These are phyloP conservation scores for Catostylus mosaicus DNA, from an alignment of 30 jellyfish, hydroid and myxozoan genomes.

Conservation along the genomic window DNA sequence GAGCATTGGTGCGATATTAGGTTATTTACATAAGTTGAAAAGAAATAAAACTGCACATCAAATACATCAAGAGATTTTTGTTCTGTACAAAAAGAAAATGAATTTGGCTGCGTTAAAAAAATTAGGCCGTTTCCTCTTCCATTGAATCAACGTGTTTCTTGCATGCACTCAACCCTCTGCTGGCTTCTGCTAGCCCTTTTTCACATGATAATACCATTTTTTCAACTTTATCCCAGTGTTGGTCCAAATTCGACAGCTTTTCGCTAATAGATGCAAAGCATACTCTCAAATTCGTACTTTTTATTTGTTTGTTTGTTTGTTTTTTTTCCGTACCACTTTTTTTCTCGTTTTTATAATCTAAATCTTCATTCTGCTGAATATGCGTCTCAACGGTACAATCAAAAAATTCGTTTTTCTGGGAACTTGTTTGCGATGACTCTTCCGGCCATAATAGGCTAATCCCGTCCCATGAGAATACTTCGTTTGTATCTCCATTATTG, in stretches of 20 bases:
- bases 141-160: neutral
- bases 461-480: neutral
- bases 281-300: neutral
- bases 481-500: neutral
- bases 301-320: neutral
- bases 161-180: neutral
- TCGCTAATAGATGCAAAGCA: neutral
- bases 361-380: neutral
- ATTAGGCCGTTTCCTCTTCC: neutral
- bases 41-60: too few species aligned
- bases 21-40: too few species aligned
- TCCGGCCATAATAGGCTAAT: neutral
- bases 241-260: neutral
- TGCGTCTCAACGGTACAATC: neutral
- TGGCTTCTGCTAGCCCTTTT: neutral
- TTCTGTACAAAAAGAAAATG: too few species aligned
- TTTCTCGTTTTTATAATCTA: neutral
- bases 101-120: too few species aligned
- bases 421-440: neutral
- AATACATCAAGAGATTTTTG: too few species aligned
- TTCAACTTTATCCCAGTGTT: neutral
- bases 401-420: neutral
- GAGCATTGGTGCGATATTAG: too few species aligned
- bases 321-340: too few species aligned
- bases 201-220: neutral